Evolutionary conservation across 2,888 invertebrate genomes (phyloP).

Genomic region (Drosophila affinis): DNA sequence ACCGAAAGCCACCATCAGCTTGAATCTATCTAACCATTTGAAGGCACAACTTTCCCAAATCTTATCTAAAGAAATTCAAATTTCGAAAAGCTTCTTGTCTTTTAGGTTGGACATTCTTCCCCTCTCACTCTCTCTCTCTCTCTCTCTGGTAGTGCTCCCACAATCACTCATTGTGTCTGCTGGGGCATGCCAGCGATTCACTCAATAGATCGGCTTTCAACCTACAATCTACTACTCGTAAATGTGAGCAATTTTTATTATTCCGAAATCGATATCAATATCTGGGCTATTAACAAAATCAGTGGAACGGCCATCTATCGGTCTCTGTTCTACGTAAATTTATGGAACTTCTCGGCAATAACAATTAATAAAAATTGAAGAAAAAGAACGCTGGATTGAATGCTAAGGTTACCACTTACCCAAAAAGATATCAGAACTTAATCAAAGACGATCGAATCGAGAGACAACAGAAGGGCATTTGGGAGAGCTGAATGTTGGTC

Average conservation of each 20-base stretch:
- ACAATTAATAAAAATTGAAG: conserved; percentile 79
- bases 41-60: conserved; percentile 7
- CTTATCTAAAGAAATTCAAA: conserved; percentile 20
- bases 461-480: conserved; percentile 53
- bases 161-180: conserved; percentile 48
- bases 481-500: background rate
- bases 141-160: conserved; percentile 12
- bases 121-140: background rate
- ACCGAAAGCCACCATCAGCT: background rate
- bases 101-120: conserved; percentile 14
- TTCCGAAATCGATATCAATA: conserved; percentile 71
- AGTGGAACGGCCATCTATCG: conserved; percentile 64
- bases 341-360: conserved; percentile 77
- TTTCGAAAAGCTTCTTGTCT: conserved; percentile 38
- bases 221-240: conserved; percentile 30
- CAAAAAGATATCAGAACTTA: conserved; percentile 65
- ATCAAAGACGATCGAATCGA: conserved; percentile 46
- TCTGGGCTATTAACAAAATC: conserved; percentile 74
- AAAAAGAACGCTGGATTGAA: conserved; percentile 12
- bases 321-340: conserved; percentile 49
- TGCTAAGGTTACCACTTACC: conserved; percentile 63
- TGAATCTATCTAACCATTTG: background rate
- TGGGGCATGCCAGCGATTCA: conserved; percentile 30
- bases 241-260: conserved; percentile 74
- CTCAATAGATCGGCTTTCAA: conserved; percentile 31